Evolutionary conservation across 1,140 invertebrate species (phyloP).

Genomic region (Drosophila littoralis): DNA sequence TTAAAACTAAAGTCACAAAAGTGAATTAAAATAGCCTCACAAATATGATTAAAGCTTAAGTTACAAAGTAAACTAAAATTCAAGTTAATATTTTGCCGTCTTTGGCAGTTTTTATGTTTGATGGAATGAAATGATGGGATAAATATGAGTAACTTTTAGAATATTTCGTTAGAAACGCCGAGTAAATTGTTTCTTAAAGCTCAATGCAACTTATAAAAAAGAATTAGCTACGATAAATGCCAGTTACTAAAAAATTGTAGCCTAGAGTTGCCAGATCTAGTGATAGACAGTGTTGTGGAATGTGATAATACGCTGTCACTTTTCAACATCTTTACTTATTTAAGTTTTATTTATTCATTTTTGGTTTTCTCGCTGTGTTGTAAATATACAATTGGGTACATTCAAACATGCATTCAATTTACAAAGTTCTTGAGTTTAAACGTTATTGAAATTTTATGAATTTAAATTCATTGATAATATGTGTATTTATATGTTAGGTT

Average conservation of each 20-base stretch:
- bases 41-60: no score
- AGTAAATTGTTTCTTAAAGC: no score
- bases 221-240: not conserved
- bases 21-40: no score
- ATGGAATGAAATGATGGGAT: no score
- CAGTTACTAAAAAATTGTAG: not conserved
- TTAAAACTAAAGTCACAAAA: no score
- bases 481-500: slow-evolving; percentile 54
- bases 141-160: no score
- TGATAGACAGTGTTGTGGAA: not conserved
- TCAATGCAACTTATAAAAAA: no score
- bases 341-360: slow-evolving; percentile 67
- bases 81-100: no score
- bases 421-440: slow-evolving; percentile 68
- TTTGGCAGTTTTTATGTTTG: no score
- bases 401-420: slow-evolving; percentile 70
- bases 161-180: no score
- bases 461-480: slow-evolving; percentile 80
- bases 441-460: slow-evolving; percentile 73
- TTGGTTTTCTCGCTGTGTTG: slow-evolving; percentile 41
- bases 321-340: slow-evolving; percentile 55
- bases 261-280: no score
- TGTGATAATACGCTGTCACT: not conserved
- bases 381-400: slow-evolving; percentile 78
- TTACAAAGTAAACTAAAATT: no score